Evolutionary conservation across 1,140 invertebrate species (phyloP), one percentile per base, ranked within the genome.

Genomic region (Conus betulinus): DNA sequence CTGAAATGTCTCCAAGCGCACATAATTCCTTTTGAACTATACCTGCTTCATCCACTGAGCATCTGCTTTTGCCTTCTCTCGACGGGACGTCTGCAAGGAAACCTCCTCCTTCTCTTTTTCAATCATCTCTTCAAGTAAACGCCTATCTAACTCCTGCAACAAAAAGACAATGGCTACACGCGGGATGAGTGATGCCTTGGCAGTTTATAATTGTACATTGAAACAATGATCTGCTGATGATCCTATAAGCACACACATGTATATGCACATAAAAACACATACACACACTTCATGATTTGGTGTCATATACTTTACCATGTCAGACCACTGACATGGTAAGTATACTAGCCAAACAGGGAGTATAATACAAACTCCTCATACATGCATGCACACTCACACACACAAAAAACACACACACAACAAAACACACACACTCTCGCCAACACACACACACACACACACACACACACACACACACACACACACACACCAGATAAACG

Each of bases 41-140:
- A 95, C 94, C 93, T 94, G 91, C 88, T 94, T 95, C 94, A 95
- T 95, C 93, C 94, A 95, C 6, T 92, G 90, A 39, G 95, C 95
- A 90, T 95, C 95, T 78, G 94, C 94, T 85, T 91, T 90, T 5
- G 93, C 93, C 81, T 93, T 93, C 88, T 95, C 94, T 89, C 89
- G 89, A 25, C 94, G 89, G n/a, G 94, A 92, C 67, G 94, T 93
- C 74, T 93, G 91, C 8, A 95, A 57, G 51, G 89, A 85, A 7
- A 90, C 76, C 67, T 94, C 90, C 86, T 94, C 92, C 71, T 92
- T 88, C 81, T 95, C 93, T 84, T 93, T 91, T 85, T 93, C 92
- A 39, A 93, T 92, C 71, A 95, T 87, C 20, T 89, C 88, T 81
- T 94, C 92, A 79, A 95, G 87, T 81, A 95, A 90, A 87, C 92